These are phyloP conservation scores for Zoanthus gigantus DNA, from an alignment of 92 coral and sea anemone species.

Conservation along the genomic window DNA sequence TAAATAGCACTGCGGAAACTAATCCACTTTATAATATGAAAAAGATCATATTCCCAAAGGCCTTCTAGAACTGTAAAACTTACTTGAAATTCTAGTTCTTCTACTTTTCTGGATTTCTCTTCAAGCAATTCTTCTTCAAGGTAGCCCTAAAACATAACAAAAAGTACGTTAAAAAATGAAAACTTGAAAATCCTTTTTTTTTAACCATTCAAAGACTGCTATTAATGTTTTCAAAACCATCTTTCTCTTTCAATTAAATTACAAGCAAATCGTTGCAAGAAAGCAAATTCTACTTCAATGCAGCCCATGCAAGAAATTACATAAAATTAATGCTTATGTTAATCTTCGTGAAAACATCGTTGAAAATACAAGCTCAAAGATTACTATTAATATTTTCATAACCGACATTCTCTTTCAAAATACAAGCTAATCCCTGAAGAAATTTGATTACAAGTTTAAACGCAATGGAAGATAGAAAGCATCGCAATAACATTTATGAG, in stretches of 20 bases:
- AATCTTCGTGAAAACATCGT: not conserved
- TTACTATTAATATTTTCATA: not conserved
- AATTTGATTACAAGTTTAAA: not conserved
- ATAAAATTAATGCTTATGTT: not conserved
- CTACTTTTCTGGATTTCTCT: slow-evolving; percentile 71
- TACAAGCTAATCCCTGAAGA: not conserved
- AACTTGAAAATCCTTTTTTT: not conserved
- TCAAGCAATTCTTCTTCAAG: slow-evolving; percentile 70
- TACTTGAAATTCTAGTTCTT: slow-evolving; percentile 77
- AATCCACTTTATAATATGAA: not conserved
- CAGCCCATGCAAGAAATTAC: too few relatives aligned
- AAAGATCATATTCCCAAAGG: not conserved
- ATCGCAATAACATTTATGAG: not conserved
- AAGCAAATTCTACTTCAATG: not conserved
- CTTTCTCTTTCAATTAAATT: not conserved
- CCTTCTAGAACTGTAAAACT: not conserved
- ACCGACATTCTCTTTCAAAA: not conserved
- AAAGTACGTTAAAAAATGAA: not conserved
- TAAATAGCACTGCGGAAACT: not conserved
- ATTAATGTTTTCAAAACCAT: not conserved
- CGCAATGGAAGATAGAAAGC: not conserved
- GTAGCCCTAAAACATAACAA: slow-evolving; percentile 58
- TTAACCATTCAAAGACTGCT: not conserved
- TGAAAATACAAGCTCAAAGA: not conserved
- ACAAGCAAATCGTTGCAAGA: not conserved